Base-by-base conservation (phyloP, 2,113 vertebrate genomes). In the Anolis sagrei region DNA sequence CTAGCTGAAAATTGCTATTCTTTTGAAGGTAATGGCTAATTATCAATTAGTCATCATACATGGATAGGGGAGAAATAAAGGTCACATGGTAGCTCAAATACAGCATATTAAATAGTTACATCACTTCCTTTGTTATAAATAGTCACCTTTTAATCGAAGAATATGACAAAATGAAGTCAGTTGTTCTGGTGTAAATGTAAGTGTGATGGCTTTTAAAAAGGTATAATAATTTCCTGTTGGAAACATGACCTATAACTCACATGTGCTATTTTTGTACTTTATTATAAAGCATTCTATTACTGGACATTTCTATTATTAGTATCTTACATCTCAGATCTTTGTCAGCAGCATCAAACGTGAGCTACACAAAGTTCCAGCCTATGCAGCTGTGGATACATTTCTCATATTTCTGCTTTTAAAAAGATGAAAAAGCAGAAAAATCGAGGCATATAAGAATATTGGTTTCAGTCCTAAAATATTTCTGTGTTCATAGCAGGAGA, bases 281-380 rank as follows among this genome's bases (percentile, higher is more conserved):
- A 72, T 44, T 79, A 72, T 79, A 85, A 85, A 79, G 25, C 11
- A 9, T 83, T 75, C 58, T 76, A 68, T 84, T 51, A 77, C 48
- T 51, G 44, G 74, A 83, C 70, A 34, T 81, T 25, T 84, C 62
- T 77, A 54, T 84, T 84, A 84, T 54, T 54, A 84, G 83, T 68
- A 54, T 25, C 27, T 48, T 73, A 3, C 18, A 62, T 85, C 29
- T 72, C 19, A 84, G 48, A 70, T 54, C 75, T 85, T 85, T 79
- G 76, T 78, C 49, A 85, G 18, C 76, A 78, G 49, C 76, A 84
- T 36, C 49, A 77, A 84, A 78, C 16, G 9, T 84, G 62, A 78
- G 64, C 32, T 78, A 39, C 23, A 77, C 21, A 23, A 8, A 48
- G 29, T 29, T 72, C 64, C 39, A 23, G 68, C 27, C 27, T 39